phyloP scores from a whole-genome alignment of 2,888 invertebrate species.

The Ommatoiulus sabulosus region DNA sequence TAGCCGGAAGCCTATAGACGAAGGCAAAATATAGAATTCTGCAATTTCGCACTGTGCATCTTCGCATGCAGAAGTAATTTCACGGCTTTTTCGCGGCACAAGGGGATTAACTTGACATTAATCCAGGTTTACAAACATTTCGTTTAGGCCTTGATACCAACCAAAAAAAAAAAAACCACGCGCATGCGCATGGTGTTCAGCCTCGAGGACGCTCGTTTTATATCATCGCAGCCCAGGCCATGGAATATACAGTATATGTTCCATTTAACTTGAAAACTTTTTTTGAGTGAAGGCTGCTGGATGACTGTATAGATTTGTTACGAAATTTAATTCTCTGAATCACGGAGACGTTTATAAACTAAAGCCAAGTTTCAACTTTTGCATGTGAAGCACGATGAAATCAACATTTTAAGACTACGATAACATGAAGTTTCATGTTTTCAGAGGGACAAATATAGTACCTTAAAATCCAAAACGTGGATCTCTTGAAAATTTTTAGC shows the following conservation, averaged over 20 bases:
- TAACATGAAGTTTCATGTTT: too few species aligned
- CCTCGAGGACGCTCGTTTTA: not conserved
- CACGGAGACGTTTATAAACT: too few species aligned
- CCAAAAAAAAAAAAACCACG: not conserved
- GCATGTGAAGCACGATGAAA: too few species aligned
- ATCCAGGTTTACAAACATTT: conserved; percentile 21
- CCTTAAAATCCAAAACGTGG: too few species aligned
- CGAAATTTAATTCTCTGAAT: not conserved
- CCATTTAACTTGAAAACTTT: not conserved
- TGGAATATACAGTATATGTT: not conserved
- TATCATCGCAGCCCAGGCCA: not conserved
- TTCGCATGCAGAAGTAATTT: not conserved
- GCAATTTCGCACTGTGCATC: not conserved
- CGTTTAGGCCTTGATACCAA: not conserved
- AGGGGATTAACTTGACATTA: not conserved
- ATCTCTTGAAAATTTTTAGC: too few species aligned
- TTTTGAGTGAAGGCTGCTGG: not conserved
- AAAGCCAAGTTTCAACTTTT: too few species aligned
- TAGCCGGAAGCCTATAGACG: not conserved
- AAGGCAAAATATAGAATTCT: not conserved
- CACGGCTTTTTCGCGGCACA: not conserved
- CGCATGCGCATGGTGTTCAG: not conserved
- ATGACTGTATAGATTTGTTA: not conserved
- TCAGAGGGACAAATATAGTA: too few species aligned
- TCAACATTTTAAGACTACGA: too few species aligned